Percentiles rank a stretch among this genome's conserved stretches.
phyloP scores from a whole-genome alignment of 2,888 invertebrate genomes.

The Oscheius sp. region DNA sequence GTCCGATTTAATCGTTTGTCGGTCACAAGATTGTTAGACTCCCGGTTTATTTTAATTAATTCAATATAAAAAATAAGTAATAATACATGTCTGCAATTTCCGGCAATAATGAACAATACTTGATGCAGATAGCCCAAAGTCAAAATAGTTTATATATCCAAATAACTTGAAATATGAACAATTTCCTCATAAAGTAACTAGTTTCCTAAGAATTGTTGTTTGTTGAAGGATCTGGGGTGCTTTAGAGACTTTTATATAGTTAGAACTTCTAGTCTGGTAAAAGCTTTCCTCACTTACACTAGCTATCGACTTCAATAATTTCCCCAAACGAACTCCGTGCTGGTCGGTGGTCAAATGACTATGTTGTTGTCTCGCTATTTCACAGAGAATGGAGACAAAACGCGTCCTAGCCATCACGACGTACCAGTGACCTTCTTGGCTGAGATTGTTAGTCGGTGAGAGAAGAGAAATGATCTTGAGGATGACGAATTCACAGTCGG shows the following conservation, averaged over 20 bases:
- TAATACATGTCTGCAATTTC: background rate
- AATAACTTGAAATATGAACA: too few relatives aligned
- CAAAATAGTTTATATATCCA: too few relatives aligned
- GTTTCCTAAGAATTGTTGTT: too few relatives aligned
- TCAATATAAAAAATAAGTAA: background rate
- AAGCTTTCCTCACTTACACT: background rate
- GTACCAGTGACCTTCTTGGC: constrained; percentile 3
- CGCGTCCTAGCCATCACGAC: background rate
- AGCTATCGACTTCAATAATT: background rate
- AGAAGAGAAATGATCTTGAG: constrained; percentile 15
- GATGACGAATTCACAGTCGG: constrained; percentile 13
- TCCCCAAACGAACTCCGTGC: background rate
- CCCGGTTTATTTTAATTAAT: background rate
- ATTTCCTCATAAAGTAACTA: too few relatives aligned
- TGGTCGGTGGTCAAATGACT: background rate
- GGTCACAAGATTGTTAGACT: too few relatives aligned
- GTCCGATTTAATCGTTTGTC: too few relatives aligned
- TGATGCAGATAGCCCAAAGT: too few relatives aligned
- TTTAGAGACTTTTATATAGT: too few relatives aligned
- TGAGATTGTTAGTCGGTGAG: background rate
- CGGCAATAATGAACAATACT: background rate
- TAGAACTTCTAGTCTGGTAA: background rate
- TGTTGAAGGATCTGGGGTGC: too few relatives aligned
- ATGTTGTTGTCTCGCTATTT: background rate
- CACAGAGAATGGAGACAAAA: background rate